These are phyloP conservation scores for Triops longicaudatus DNA, from an alignment of 1,140 invertebrate genomes.

Conservation along the genomic window DNA sequence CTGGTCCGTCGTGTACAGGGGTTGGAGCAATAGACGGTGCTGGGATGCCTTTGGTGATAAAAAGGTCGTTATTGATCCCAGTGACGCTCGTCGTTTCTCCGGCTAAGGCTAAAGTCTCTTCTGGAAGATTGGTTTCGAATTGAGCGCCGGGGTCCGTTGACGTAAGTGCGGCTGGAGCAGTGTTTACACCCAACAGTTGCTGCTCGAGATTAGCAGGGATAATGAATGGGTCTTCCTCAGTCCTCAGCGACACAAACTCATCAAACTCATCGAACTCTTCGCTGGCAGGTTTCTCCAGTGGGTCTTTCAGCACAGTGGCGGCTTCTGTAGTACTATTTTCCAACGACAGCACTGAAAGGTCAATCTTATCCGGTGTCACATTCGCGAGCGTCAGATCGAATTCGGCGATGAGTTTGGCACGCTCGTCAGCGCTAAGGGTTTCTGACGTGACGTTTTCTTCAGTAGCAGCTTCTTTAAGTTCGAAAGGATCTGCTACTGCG, in stretches of 20 bases:
- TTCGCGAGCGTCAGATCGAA: constrained; percentile 25
- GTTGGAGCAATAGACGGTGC: not conserved
- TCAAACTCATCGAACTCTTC: not conserved
- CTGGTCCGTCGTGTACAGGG: constrained; percentile 14
- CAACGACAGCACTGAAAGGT: not conserved
- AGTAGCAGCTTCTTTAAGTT: constrained; percentile 53
- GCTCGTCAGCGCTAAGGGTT: not conserved
- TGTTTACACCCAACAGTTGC: not conserved
- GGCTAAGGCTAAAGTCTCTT: not conserved
- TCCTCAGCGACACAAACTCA: constrained; percentile 2
- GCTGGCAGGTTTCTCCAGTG: not conserved
- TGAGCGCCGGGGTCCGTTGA: not conserved
- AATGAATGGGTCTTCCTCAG: not conserved
- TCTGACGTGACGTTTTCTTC: constrained; percentile 32
- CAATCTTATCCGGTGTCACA: not conserved
- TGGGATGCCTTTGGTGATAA: not conserved
- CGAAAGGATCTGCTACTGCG: constrained; percentile 35
- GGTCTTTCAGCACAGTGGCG: not conserved
- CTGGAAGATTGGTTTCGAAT: not conserved
- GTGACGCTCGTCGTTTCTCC: not conserved
- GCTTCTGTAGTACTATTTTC: not conserved
- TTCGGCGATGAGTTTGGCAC: constrained; percentile 20
- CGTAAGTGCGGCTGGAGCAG: not conserved
- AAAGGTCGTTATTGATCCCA: constrained; percentile 15
- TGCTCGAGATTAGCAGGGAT: not conserved